Conservation (phyloP, 2,113 vertebrate genomes). For the Collichthys lucidus region DNA sequence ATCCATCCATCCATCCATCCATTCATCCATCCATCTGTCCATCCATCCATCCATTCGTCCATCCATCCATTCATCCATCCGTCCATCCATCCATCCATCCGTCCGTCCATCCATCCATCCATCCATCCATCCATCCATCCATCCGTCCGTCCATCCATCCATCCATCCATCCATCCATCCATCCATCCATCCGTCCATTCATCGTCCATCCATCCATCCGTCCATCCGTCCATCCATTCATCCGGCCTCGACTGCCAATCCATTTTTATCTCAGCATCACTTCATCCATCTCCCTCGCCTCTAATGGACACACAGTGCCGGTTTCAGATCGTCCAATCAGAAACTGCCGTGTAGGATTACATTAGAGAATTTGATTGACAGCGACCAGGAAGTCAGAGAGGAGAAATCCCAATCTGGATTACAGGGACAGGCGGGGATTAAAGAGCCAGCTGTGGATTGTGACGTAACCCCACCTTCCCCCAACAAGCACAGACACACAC, state of each 20-base stretch:
- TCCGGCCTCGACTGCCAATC: neutral
- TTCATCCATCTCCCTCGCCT: neutral
- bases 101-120: too few species aligned
- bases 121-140: too few species aligned
- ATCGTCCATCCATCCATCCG: too few species aligned
- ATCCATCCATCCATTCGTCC: too few species aligned
- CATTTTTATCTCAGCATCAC: conserved; percentile 7
- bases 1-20: too few species aligned
- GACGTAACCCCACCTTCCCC: conserved; percentile 60
- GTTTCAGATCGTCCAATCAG: conserved; percentile 24
- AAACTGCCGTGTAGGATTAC: conserved; percentile 22
- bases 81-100: too few species aligned
- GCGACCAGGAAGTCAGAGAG: conserved; percentile 43
- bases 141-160: too few species aligned
- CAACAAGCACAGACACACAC: neutral
- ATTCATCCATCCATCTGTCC: too few species aligned
- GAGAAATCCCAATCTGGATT: conserved; percentile 79
- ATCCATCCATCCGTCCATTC: too few species aligned
- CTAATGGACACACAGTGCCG: neutral
- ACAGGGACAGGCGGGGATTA: conserved; percentile 76
- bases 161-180: too few species aligned
- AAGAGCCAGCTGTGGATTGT: conserved; percentile 73
- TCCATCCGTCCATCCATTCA: neutral
- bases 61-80: too few species aligned
- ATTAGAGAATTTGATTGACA: conserved; percentile 31